Base-by-base conservation (phyloP, 2,888 invertebrate genomes). In the Tetanocera ferruginea region DNA sequence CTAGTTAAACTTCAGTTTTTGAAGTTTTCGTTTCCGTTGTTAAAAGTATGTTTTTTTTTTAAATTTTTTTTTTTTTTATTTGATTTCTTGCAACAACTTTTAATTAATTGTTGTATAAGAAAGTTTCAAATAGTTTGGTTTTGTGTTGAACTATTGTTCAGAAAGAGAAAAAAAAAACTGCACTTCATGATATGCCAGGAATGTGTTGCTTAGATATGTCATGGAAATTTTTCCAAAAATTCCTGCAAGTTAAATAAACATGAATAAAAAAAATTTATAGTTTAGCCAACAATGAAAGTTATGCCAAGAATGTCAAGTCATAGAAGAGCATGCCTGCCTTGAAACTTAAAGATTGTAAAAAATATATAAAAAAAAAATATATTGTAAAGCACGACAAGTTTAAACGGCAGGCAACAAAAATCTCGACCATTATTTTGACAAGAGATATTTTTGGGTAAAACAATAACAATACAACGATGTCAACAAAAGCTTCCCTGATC, bases 21-120 rank as follows among this genome's bases (percentile, higher is more conserved):
- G 11, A 43, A 43, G 43, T 43, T 43, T 43, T 14, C 11, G 43
- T 43, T 43, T 43, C 43, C 43, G 11, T 43, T 43, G 43, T 43
- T 43, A 43, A 43, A 43, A 43, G 43, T 11, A 11, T 2, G 2
- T 31, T 64, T 17, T 62, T 62, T 62, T 25, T 51, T 34, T 23
- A 31, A n/a, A n/a, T n/a, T n/a, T n/a, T n/a, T 31, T 64, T 17
- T 62, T 62, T 62, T 25, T 51, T 34, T 23, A 31, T n/a, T 19
- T 75, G 37, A 28, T 67, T 49, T 28, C 11, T 57, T 6, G 3
- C 19, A 52, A 66, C 19, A 55, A 75, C 19, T 75, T 75, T 57
- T 55, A 75, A 75, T 75, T 75, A 75, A 75, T 75, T 60, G 66
- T 52, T 75, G 25, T 52, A 66, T 75, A 67, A 51, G 51, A 51